phyloP scores from a whole-genome alignment of 2,888 invertebrate species.

The Meliscaeva auricollis region DNA sequence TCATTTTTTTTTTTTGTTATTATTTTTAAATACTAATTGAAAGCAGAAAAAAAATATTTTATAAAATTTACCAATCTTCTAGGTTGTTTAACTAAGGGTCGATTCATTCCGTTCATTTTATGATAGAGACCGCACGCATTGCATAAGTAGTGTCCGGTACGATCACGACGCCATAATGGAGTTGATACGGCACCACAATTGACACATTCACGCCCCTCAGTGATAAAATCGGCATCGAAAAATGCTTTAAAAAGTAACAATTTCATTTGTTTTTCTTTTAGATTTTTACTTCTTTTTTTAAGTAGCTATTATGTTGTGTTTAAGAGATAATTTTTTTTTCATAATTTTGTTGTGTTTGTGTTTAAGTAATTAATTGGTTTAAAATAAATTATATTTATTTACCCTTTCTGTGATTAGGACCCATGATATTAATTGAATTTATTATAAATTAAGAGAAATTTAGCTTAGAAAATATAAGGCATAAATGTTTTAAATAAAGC shows the following conservation, averaged over 20 bases:
- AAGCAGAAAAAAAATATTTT: conserved; percentile 55
- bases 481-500: conserved; percentile 4
- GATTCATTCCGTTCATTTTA: conserved; percentile 98
- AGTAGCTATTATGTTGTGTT: conserved; percentile 52
- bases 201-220: conserved; percentile 98
- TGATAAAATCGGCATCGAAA: conserved; percentile 84
- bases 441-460: conserved; percentile 74
- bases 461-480: conserved; percentile 31
- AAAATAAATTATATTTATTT: conserved; percentile 72
- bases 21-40: conserved; percentile 76
- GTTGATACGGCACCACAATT: conserved; percentile 99
- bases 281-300: conserved; percentile 57
- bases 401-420: conserved; percentile 64
- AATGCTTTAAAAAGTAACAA: conserved; percentile 82
- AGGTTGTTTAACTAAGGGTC: conserved; percentile 95
- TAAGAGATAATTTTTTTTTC: conserved; percentile 53
- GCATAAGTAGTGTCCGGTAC: conserved; percentile 99
- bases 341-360: conserved; percentile 43
- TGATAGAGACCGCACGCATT: conserved; percentile 99
- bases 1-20: conserved; percentile 73
- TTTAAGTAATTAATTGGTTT: conserved; percentile 68
- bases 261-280: conserved; percentile 64
- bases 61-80: conserved; percentile 91
- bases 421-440: conserved; percentile 79
- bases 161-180: conserved; percentile 99